Base-by-base conservation (phyloP, 2,797 vertebrate species). In the Ataeniobius toweri region DNA sequence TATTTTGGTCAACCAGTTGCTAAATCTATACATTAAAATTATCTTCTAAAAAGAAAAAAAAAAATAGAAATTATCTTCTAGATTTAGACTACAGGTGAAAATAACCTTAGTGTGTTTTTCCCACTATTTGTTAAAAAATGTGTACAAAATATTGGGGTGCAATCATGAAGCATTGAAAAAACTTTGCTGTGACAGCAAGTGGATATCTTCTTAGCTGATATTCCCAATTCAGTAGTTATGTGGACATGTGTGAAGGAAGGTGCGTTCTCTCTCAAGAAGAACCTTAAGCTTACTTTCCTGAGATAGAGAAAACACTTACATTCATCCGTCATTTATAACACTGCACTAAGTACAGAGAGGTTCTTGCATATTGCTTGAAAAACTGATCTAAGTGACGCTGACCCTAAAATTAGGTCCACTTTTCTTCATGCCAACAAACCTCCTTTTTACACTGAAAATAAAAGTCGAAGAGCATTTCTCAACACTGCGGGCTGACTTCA, bases 301-400 rank as follows among this genome's bases (percentile, higher is more conserved):
- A 41, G 55, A n/a, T 58, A 56, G 13, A 55, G 9, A 39, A 79
- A 79, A 68, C 14, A 8, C 18, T 24, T 31, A 3, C 51, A 10
- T 50, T n/a, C 8, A 39, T 56, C 36, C 68, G 7, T 76, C 46
- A 53, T 77, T 12, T 69, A 28, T 44, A 74, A 63, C 31, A 0
- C 71, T 78, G 76, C 48, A 65, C 72, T 26, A 0, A 5, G 28
- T 31, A 22, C 46, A 63, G 26, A 69, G 53, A 46, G 10, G 14
- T 1, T 73, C 70, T 36, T 71, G 61, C n/a, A 41, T n/a, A 1
- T 18, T 71, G 75, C 73, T 71, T 77, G 39, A 71, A 76, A 69
- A 41, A 26, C 22, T 51, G 56, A 71, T 10, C 76, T 53, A 56
- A 6, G 48, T 13, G 9, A 68, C 48, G 2, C 67, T 14, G 69